Percentiles rank a stretch among this genome's conserved stretches.
These are phyloP conservation scores for Muscina levida DNA, from an alignment of 2,888 invertebrate genomes.

Conservation along the genomic window DNA sequence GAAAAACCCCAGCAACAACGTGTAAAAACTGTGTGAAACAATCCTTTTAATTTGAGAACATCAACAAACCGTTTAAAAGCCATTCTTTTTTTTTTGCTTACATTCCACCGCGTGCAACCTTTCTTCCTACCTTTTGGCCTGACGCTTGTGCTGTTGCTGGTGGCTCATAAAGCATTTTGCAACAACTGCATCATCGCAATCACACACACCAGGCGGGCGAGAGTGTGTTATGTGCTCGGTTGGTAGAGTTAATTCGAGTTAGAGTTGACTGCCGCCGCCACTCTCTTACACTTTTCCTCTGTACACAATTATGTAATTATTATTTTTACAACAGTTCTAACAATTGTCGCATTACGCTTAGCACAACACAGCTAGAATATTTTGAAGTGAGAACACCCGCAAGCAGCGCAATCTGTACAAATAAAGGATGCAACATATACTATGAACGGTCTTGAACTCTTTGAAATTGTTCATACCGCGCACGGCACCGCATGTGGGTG, in stretches of 20 bases:
- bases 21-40: constrained; percentile 57
- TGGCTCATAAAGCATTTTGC: constrained; percentile 28
- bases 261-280: constrained; percentile 24
- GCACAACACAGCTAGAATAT: constrained; percentile 19
- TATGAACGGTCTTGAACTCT: constrained; percentile 34
- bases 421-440: constrained; percentile 18
- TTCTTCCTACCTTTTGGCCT: no score
- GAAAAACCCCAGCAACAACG: constrained; percentile 50
- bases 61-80: constrained; percentile 62
- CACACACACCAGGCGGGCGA: background rate
- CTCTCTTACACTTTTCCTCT: background rate
- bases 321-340: constrained; percentile 40
- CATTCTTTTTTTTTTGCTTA: constrained; percentile 20
- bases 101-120: no score
- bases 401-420: background rate
- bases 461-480: constrained; percentile 9
- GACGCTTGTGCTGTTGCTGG: background rate
- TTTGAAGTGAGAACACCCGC: background rate
- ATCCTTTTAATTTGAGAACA: constrained; percentile 68
- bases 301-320: constrained; percentile 58
- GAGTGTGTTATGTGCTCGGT: background rate
- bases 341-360: constrained; percentile 31
- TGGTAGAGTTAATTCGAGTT: constrained; percentile 34
- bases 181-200: constrained; percentile 28
- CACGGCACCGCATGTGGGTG: constrained; percentile 22